Percentiles rank a stretch among this genome's conserved stretches.
Evolutionary conservation across 2,113 vertebrate genomes (phyloP).

Genomic region (Actenoides hombroni): DNA sequence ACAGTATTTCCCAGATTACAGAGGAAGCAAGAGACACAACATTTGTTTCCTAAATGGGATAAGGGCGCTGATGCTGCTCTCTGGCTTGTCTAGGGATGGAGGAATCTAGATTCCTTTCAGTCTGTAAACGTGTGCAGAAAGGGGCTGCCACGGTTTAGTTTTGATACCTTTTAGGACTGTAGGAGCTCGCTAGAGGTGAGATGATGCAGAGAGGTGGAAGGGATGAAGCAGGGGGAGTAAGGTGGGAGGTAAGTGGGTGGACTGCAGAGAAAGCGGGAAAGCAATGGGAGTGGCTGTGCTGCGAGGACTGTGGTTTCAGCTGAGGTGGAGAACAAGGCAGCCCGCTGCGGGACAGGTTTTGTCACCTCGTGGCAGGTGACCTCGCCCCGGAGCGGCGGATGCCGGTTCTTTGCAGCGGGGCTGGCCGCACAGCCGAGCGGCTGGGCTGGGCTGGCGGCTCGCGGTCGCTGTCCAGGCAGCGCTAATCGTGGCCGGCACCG

Average conservation of each 20-base stretch:
- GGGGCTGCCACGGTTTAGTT: background rate
- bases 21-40: background rate
- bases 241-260: background rate
- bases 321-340: background rate
- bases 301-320: fast-evolving
- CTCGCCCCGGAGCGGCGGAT: background rate
- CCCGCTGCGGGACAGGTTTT: background rate
- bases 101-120: background rate
- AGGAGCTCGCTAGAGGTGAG: background rate
- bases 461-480: background rate
- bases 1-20: background rate
- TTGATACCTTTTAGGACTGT: background rate
- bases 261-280: background rate
- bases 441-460: background rate
- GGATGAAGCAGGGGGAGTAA: background rate
- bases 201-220: background rate
- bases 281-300: background rate
- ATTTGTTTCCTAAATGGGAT: background rate
- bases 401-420: background rate
- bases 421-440: background rate
- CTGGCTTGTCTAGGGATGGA: background rate
- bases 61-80: background rate
- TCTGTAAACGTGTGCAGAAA: background rate
- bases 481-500: too few relatives aligned
- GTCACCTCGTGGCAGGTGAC: background rate